These are phyloP conservation scores for Argyrosomus japonicus DNA, from an alignment of 2,113 vertebrate species.

Conservation along the genomic window DNA sequence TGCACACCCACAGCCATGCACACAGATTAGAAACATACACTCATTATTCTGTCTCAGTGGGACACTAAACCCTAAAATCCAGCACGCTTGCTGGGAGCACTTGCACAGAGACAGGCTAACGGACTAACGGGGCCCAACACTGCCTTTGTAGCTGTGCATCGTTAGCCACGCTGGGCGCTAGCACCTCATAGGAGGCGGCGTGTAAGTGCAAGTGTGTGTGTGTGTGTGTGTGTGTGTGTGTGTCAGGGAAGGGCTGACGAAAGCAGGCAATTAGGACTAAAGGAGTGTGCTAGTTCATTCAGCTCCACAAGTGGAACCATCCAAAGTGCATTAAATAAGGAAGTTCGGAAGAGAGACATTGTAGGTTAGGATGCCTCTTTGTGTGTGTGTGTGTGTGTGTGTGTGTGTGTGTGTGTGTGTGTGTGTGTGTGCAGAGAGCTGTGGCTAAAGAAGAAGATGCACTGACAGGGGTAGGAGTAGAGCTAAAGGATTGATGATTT, in stretches of 20 bases:
- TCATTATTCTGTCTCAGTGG: slow-evolving; percentile 86
- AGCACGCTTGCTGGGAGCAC: slow-evolving; percentile 81
- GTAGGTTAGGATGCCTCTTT: slow-evolving; percentile 31
- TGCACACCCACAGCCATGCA: slow-evolving; percentile 62
- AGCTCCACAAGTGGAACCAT: slow-evolving; percentile 72
- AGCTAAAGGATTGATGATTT: background rate
- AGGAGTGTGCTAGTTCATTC: slow-evolving; percentile 77
- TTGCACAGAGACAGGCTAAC: slow-evolving; percentile 76
- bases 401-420: slow-evolving; percentile 12
- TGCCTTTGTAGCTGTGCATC: slow-evolving; percentile 81
- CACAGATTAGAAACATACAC: slow-evolving; percentile 84
- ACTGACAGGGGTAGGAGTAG: background rate
- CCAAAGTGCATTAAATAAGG: slow-evolving; percentile 71
- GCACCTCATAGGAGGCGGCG: slow-evolving; percentile 58
- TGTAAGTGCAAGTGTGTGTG: slow-evolving; percentile 32
- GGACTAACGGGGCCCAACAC: slow-evolving; percentile 70
- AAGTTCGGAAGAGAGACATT: slow-evolving; percentile 59
- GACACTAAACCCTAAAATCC: slow-evolving; percentile 87
- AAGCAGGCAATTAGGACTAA: slow-evolving; percentile 81
- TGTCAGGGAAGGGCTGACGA: slow-evolving; percentile 66
- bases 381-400: slow-evolving; percentile 14
- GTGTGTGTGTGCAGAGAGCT: background rate
- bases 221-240: slow-evolving; percentile 39
- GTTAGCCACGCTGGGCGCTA: slow-evolving; percentile 74
- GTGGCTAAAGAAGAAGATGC: background rate